Base-by-base conservation (phyloP, 2,113 vertebrate species). In the Chaenocephalus aceratus region DNA sequence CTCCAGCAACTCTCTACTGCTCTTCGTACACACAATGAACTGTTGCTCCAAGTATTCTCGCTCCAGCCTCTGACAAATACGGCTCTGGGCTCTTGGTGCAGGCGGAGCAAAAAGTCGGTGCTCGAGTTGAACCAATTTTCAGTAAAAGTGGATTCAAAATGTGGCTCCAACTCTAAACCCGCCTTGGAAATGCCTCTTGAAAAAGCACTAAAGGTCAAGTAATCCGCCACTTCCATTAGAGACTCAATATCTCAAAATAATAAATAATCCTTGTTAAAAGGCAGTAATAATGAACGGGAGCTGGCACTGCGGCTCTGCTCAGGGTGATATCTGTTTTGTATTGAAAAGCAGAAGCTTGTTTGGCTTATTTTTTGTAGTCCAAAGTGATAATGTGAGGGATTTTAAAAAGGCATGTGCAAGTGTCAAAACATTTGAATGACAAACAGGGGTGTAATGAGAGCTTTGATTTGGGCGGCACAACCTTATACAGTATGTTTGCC, bases 221-320 rank as follows among this genome's bases (percentile, higher is more conserved):
- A 12, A 49, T 61, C 63, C 3, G 5, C n/a, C 52, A 11, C 56
- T 36, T 82, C 16, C 8, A 15, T 36, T 3, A 16, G 36, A 62
- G 45, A 56, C 3, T 26, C 21, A 58, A 53, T 11, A 58, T 18
- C 12, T 30, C n/a, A 13, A 6, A 82, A 79, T 51, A 79, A 79
- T 34, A 84, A 77, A 82, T 58, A 77, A 72, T 59, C 36, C 5
- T 62, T 70, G 11, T 64, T 14, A 41, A 70, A 75, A 79, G 23
- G 12, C 46, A 56, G 56, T 71, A 80, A 80, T 79, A 66, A 75
- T 74, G 23, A 77, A 74, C 73, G 51, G 62, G 58, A 49, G 45
- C 75, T 85, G 88, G 63, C 83, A 80, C 72, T 83, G 34, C 36
- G 51, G 74, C 88, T 85, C 18, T 69, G 59, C 87, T 91, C 82